Conservation (phyloP, 2,113 vertebrate genomes). For the Thalassarche chlororhynchos region DNA sequence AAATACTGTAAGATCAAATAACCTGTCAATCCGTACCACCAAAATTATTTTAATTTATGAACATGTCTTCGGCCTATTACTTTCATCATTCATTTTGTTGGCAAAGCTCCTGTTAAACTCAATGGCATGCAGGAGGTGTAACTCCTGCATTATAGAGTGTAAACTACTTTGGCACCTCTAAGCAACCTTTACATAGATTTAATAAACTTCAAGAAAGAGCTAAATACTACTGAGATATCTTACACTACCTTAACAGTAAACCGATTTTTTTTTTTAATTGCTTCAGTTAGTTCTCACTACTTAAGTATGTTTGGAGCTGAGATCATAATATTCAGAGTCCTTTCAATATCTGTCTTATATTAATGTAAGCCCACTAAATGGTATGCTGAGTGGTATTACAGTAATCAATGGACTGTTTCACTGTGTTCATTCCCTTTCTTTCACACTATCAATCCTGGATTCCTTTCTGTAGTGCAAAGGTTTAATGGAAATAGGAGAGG, state of each 20-base stretch:
- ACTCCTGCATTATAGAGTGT: background rate
- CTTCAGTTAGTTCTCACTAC: background rate
- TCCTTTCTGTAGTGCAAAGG: background rate
- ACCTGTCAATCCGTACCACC: background rate
- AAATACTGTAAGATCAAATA: background rate
- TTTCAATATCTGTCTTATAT: background rate
- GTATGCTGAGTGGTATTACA: background rate
- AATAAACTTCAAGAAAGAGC: background rate
- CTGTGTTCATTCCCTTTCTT: background rate
- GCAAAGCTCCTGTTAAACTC: background rate
- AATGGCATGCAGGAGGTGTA: background rate
- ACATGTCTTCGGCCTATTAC: background rate
- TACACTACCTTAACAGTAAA: background rate
- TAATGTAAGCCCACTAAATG: background rate
- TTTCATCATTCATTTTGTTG: background rate
- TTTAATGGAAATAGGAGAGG: background rate
- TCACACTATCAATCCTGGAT: background rate
- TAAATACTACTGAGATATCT: background rate
- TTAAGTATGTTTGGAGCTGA: background rate
- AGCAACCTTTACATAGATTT: background rate
- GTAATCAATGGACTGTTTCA: background rate
- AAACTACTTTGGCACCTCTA: background rate
- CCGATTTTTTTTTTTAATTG: background rate
- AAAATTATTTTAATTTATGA: constrained; percentile 2
- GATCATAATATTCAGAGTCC: background rate